phyloP scores from a whole-genome alignment of 2,888 invertebrate species.

The Lobophora halterata region DNA sequence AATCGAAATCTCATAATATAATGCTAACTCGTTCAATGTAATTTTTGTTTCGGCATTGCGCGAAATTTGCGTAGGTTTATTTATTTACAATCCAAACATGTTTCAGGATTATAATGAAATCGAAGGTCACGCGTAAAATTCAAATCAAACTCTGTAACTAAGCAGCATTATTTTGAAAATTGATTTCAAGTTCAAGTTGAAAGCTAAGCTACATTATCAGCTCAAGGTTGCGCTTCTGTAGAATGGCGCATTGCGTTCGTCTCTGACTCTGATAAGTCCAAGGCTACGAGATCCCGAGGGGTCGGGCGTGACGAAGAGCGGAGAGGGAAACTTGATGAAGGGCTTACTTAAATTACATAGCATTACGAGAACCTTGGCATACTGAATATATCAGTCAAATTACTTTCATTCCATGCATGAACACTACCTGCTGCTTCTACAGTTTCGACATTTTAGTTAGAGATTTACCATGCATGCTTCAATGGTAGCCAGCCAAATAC shows the following conservation, averaged over 20 bases:
- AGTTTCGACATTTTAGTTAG: too few species aligned
- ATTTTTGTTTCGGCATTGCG: too few species aligned
- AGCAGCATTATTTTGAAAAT: too few species aligned
- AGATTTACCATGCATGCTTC: not conserved
- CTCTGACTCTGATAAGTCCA: constrained; percentile 48
- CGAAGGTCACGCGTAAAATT: too few species aligned
- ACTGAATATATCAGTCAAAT: constrained; percentile 4
- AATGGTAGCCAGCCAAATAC: too few species aligned
- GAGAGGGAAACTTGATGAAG: constrained; percentile 18
- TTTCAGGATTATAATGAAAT: too few species aligned
- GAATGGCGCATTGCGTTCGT: constrained; percentile 64
- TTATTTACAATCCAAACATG: too few species aligned
- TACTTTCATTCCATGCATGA: not conserved
- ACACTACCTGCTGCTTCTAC: not conserved
- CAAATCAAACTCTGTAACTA: too few species aligned
- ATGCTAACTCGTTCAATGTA: too few species aligned
- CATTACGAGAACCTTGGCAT: constrained; percentile 8
- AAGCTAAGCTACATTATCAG: constrained; percentile 13
- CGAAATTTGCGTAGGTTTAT: too few species aligned
- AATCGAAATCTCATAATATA: not conserved
- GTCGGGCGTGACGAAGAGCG: constrained; percentile 27
- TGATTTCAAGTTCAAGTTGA: constrained; percentile 6
- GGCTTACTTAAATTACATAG: constrained; percentile 18
- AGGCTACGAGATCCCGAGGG: constrained; percentile 45
- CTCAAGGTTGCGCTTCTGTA: constrained; percentile 40